Evolutionary conservation across 1,140 invertebrate species (phyloP), one percentile per base, ranked within the genome.

Genomic region (Philaenus spumarius): DNA sequence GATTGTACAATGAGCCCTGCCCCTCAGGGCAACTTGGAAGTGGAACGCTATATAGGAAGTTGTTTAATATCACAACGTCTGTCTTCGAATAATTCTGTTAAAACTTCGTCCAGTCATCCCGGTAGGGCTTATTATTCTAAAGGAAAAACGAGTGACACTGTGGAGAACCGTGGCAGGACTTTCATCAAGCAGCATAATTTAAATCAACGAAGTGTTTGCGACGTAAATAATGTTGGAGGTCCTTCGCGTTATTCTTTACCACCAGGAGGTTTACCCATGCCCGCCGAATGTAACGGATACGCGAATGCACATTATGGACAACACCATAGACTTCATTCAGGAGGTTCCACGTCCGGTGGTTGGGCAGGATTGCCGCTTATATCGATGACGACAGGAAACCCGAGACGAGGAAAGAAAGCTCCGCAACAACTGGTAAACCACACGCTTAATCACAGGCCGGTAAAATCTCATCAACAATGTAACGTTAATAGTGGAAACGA

Each of bases 341-440:
- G 57, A 48, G 7, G 24, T 43, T 20, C 67, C 37, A 9, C 26
- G 3, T 30, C 26, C 3, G 26, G 26, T 9, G 72, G 79, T 47
- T 86, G 84, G 80, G 78, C 84, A 6, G 84, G 84, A 56, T 78
- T 82, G 53, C 85, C 85, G 7, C 76, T 87, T 22, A 82, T 87
- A 63, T 85, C 84, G 19, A 84, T 78, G 71, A 71, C 73, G 1
- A 68, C 67, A 43, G 68, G 70, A 0, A 57, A 61, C 42, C 59
- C 30, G 11, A 56, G 55, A 23, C 23, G 52, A 40, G 42, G 52
- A 26, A 55, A 53, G 17, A 58, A 58, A 42, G 35, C 3, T 4
- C 50, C 3, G 39, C 15, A 39, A 14, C 39, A 59, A n/a, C n/a
- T n/a, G 17, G 24, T 52, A 4, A 52, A 52, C 24, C 26, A 52